Evolutionary conservation across 1,140 invertebrate species (phyloP), one percentile per base, ranked within the genome.

Genomic region (Drosophila ironensis): DNA sequence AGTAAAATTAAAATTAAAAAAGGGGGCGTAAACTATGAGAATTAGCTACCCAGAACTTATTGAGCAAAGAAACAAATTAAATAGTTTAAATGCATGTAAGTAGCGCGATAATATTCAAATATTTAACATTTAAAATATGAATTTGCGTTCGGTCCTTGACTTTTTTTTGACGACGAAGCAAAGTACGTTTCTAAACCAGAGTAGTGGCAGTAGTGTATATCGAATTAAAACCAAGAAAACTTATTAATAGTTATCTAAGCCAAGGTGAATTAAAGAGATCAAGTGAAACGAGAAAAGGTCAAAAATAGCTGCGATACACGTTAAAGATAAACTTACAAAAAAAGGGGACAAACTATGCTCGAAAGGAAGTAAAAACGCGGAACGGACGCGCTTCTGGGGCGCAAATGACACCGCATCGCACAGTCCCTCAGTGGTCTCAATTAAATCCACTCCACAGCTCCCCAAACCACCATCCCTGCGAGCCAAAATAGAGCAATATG

Each of bases 281-380:
- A 40, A 68, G 22, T 63, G 54, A 68, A 44, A 41, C 61, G 71
- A 72, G 64, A 59, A 59, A 84, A 87, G 84, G 86, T 88, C 84
- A 88, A 88, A 88, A 88, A 88, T 88, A 88, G 84, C 84, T 88
- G 84, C 84, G 84, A 88, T 88, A 88, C 64, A 86, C 68, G 48
- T 82, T 53, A 68, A 81, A 84, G 14, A 48, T 71, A 44, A 54
- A 60, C 42, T 69, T 28, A 30, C 27, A 59, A 37, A 68, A 67
- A 47, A 28, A 30, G 4, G 28, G 28, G 11, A 9, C n/a, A 6
- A 30, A 45, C 37, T 46, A 46, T 46, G 59, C 59, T 47, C 59
- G 41, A 44, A 30, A 44, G 20, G 40, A 44, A 54, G 33, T 22
- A 35, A 40, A 48, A 33, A 44, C 20, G 3, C 1, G 17, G 53